Evolutionary conservation across 1,140 invertebrate species (phyloP).

Genomic region (Psilanteris sp.): DNA sequence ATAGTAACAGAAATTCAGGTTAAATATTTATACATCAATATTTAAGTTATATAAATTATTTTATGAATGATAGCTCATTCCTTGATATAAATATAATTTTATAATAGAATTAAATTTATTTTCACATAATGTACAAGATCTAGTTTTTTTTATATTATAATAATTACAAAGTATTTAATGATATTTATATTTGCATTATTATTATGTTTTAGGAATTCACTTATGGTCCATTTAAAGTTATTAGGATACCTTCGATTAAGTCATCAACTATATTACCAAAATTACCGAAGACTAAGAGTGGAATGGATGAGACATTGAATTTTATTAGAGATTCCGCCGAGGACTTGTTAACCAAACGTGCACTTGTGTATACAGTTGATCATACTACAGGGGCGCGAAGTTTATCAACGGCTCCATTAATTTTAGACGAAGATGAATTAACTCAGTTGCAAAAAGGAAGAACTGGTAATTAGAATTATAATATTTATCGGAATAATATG

Average conservation of each 20-base stretch:
- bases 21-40: no score
- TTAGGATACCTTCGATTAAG: conserved; percentile 71
- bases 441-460: conserved; percentile 49
- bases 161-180: no score
- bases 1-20: no score
- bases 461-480: conserved; percentile 27
- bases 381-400: conserved; percentile 63
- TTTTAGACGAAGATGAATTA: conserved; percentile 76
- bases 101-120: no score
- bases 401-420: conserved; percentile 64
- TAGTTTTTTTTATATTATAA: no score
- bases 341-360: conserved; percentile 74
- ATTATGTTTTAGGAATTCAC: conserved; percentile 76
- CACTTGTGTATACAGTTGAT: conserved; percentile 74
- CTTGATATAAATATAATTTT: no score
- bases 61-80: no score
- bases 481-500: no score
- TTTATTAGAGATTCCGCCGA: conserved; percentile 72
- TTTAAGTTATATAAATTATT: no score
- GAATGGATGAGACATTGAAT: conserved; percentile 69
- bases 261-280: conserved; percentile 68
- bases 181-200: conserved; percentile 25
- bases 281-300: conserved; percentile 67
- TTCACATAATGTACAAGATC: no score
- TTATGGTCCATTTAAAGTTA: conserved; percentile 75